Conservation (phyloP, 2,113 vertebrate genomes). For the Craseonycteris thonglongyai region DNA sequence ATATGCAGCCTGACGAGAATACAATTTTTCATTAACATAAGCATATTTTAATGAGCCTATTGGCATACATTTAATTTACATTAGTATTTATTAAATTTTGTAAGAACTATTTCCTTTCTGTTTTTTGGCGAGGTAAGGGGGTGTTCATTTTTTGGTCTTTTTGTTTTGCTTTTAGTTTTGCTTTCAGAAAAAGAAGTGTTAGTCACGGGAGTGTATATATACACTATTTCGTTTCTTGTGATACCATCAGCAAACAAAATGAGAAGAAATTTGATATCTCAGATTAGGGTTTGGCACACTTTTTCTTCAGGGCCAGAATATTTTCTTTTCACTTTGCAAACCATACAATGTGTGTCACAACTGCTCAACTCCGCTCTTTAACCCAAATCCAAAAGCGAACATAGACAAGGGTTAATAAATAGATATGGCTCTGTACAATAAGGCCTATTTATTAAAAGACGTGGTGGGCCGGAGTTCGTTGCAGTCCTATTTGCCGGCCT, state of each 20-base stretch:
- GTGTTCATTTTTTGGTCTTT: neutral
- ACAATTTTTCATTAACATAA: neutral
- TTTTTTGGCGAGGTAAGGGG: neutral
- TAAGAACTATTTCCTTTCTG: neutral
- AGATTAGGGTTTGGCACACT: neutral
- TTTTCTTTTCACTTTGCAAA: neutral
- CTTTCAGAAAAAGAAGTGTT: neutral
- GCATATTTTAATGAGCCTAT: neutral
- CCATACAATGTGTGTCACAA: accelerated
- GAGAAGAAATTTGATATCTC: neutral
- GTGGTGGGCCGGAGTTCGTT: neutral
- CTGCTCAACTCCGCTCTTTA: neutral
- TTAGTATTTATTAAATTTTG: neutral
- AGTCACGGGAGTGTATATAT: neutral
- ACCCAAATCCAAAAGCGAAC: neutral
- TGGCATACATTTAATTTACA: neutral
- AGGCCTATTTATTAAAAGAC: neutral
- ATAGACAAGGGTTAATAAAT: neutral
- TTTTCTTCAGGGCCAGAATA: neutral
- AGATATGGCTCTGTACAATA: neutral
- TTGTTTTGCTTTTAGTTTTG: constrained; percentile 15
- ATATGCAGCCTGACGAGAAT: neutral
- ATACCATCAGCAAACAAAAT: neutral
- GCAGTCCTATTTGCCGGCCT: neutral
- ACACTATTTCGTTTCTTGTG: neutral